These are phyloP conservation scores for Clarias fuscus DNA, from an alignment of 2,797 vertebrate genomes.

Conservation along the genomic window DNA sequence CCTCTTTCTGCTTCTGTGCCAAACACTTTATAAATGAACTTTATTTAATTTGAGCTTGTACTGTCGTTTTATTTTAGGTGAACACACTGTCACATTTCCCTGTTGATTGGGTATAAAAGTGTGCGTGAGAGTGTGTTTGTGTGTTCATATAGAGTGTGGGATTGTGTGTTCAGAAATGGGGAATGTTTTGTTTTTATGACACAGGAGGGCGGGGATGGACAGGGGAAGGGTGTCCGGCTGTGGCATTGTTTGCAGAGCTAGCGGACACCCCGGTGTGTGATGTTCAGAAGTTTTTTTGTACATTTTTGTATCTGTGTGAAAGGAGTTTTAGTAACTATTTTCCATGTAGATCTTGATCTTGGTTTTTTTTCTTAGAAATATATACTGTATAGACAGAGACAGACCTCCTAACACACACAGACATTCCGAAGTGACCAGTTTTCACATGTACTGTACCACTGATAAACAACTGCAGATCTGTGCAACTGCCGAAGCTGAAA, in stretches of 20 bases:
- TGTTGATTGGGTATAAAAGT: neutral
- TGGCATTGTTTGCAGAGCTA: conserved; percentile 65
- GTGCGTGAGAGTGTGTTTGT: neutral
- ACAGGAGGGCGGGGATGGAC: conserved; percentile 48
- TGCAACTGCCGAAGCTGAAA: neutral
- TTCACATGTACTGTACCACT: neutral
- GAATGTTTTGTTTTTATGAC: conserved; percentile 55
- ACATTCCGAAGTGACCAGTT: neutral
- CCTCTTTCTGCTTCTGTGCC: conserved; percentile 2
- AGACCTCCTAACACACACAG: neutral
- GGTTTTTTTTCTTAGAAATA: neutral
- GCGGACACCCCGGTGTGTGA: neutral
- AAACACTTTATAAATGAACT: conserved; percentile 7
- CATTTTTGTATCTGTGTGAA: neutral
- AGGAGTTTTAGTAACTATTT: neutral
- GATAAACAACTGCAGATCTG: neutral
- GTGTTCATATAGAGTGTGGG: neutral
- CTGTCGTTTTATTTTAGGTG: neutral
- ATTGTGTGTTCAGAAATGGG: neutral
- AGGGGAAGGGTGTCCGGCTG: conserved; percentile 60
- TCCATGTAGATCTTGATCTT: neutral
- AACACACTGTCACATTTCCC: neutral
- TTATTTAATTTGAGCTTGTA: neutral
- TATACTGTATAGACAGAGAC: neutral
- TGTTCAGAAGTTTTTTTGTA: conserved; percentile 8